phyloP scores from a whole-genome alignment of 2,113 vertebrate genomes.

The Sturnira hondurensis region DNA sequence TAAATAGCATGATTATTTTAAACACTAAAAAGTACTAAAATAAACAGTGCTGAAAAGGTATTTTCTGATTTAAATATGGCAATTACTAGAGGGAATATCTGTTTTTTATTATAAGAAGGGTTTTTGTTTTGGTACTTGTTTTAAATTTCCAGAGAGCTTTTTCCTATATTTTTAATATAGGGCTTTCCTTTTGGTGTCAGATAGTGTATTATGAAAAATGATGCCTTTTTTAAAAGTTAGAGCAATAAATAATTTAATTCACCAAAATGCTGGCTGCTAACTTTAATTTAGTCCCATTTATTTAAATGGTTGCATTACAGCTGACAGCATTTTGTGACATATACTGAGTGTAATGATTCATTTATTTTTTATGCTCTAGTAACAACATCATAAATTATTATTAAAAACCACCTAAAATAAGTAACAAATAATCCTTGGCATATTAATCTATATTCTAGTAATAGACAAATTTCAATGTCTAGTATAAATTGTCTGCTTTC shows the following conservation, averaged over 20 bases:
- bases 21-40: neutral
- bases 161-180: neutral
- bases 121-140: neutral
- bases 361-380: constrained; percentile 66
- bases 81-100: neutral
- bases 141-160: neutral
- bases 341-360: constrained; percentile 10
- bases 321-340: constrained; percentile 64
- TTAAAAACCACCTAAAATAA: constrained; percentile 45
- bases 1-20: neutral
- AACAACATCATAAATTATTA: constrained; percentile 67
- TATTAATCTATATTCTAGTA: constrained; percentile 68
- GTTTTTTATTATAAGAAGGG: neutral
- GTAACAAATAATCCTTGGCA: constrained; percentile 45
- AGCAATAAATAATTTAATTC: constrained; percentile 50
- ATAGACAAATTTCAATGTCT: constrained; percentile 6
- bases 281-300: constrained; percentile 55
- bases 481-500: constrained; percentile 23
- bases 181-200: constrained; percentile 12
- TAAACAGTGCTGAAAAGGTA: neutral
- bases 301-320: constrained; percentile 35
- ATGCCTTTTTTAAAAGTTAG: constrained; percentile 47
- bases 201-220: neutral
- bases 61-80: neutral
- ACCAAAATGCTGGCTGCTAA: constrained; percentile 42